phyloP scores from a whole-genome alignment of 2,888 invertebrate genomes.

The Tromatobia lineatoria region DNA sequence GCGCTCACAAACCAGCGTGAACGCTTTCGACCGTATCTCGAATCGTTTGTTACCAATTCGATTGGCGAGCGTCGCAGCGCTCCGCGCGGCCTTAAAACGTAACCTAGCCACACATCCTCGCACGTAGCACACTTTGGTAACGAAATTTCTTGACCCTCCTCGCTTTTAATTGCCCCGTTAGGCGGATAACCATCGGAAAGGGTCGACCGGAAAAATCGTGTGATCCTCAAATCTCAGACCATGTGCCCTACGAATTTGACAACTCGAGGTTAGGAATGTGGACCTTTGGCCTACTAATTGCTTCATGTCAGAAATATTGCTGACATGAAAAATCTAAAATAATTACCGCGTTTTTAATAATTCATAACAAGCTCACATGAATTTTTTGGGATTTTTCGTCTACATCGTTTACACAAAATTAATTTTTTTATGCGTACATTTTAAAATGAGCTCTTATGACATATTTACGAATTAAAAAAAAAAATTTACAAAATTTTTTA shows the following conservation, averaged over 20 bases:
- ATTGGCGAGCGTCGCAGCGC: constrained; percentile 75
- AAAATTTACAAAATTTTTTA: too few species aligned
- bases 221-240: constrained; percentile 51
- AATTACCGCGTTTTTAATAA: too few species aligned
- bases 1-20: constrained; percentile 59
- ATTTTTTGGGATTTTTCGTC: too few species aligned
- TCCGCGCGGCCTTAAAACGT: constrained; percentile 52
- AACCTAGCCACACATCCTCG: constrained; percentile 36
- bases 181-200: constrained; percentile 74
- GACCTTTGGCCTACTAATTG: neutral
- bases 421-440: too few species aligned
- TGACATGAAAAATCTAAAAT: too few species aligned
- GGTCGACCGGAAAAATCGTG: constrained; percentile 34
- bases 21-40: constrained; percentile 79
- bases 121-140: constrained; percentile 25
- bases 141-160: constrained; percentile 59
- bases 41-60: constrained; percentile 84
- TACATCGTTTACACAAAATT: too few species aligned
- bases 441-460: too few species aligned
- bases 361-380: too few species aligned
- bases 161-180: constrained; percentile 75
- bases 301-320: neutral
- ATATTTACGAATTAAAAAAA: too few species aligned
- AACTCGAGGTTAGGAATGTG: neutral
- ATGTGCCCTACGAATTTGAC: constrained; percentile 22